Base-by-base conservation (phyloP, 2,888 invertebrate species). In the Anoplius nigerrimus region DNA sequence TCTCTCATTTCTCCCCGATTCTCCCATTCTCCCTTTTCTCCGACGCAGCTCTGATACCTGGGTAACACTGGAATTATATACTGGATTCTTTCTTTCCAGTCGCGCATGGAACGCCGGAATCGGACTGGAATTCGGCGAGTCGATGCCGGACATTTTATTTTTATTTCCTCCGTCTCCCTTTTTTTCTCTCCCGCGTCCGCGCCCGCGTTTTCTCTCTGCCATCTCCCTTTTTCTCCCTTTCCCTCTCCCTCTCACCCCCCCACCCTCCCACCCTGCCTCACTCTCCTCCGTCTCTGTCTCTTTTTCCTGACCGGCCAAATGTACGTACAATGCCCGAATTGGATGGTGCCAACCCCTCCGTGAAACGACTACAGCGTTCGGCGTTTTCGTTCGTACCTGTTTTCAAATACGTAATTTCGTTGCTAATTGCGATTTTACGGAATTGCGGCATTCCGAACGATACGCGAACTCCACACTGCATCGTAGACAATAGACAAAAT, bases 61-160 rank as follows among this genome's bases (percentile, higher is more conserved):
- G 24, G 69, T 70, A 72, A 68, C 78, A 62, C 55, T 67, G 69
- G 68, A 78, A 79, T 76, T 70, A 78, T 73, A 69, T 73, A 69
- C 62, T 52, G 71, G 66, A 74, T 76, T 73, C 67, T 71, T 68
- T 66, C 62, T 65, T 68, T 18, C 18, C 51, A 48, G 66, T 69
- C 71, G 59, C 71, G 56, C 62, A 46, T 16, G 73, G 72, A 69
- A 74, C 63, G 69, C 56, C 56, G 70, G 75, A 73, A 75, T 79
- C 76, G 66, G 75, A 77, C 69, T 65, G 76, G 71, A 75, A 76
- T 78, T 76, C 53, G 58, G 56, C 63, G 62, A 70, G 66, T 64
- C 66, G 66, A 66, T 57, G 67, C 64, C 58, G 60, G 46, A 60
- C 67, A 67, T 72, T 57, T 75, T 63, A 34, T 34, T 74, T 69